A percentile compares a stretch with the other conserved stretches of the same genome.
Evolutionary conservation across 2,888 invertebrate genomes (phyloP).

Genomic region (Brachylomia viminalis): DNA sequence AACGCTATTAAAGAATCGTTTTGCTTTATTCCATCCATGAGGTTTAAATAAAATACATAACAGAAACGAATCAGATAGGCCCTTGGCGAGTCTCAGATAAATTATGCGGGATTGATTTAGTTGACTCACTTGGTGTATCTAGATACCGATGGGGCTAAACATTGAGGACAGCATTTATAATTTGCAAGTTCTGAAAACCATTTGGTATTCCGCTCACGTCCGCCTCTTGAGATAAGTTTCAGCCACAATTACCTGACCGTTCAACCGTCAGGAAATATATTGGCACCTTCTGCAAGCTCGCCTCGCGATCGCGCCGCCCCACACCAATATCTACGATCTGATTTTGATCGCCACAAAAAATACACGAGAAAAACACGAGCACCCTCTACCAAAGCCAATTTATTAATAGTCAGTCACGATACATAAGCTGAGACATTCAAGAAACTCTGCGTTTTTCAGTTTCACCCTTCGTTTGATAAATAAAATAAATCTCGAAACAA

Average conservation of each 20-base stretch:
- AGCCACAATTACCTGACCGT: conserved; percentile 89
- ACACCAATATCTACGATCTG: conserved; percentile 82
- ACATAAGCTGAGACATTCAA: conserved; percentile 58
- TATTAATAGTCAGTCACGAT: conserved; percentile 71
- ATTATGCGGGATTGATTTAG: conserved; percentile 48
- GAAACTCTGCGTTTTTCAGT: conserved; percentile 60
- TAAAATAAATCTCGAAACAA: conserved; percentile 76
- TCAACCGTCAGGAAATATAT: conserved; percentile 89
- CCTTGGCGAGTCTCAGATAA: conserved; percentile 28
- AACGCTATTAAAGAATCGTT: neutral
- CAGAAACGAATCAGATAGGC: conserved; percentile 26
- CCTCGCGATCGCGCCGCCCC: conserved; percentile 71
- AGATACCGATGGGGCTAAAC: conserved; percentile 62
- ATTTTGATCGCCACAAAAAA: conserved; percentile 75
- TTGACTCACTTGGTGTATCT: conserved; percentile 44
- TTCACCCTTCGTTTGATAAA: conserved; percentile 73
- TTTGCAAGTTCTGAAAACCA: conserved; percentile 82
- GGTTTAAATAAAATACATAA: conserved; percentile 27
- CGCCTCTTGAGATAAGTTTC: conserved; percentile 88
- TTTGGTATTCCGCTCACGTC: conserved; percentile 87
- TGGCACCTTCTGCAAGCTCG: conserved; percentile 86
- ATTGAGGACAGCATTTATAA: conserved; percentile 82
- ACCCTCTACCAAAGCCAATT: conserved; percentile 68
- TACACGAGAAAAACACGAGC: conserved; percentile 64
- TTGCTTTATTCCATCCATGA: neutral